Evolutionary conservation across 1,140 invertebrate species (phyloP).

Genomic region (Panagrolaimus sp.): DNA sequence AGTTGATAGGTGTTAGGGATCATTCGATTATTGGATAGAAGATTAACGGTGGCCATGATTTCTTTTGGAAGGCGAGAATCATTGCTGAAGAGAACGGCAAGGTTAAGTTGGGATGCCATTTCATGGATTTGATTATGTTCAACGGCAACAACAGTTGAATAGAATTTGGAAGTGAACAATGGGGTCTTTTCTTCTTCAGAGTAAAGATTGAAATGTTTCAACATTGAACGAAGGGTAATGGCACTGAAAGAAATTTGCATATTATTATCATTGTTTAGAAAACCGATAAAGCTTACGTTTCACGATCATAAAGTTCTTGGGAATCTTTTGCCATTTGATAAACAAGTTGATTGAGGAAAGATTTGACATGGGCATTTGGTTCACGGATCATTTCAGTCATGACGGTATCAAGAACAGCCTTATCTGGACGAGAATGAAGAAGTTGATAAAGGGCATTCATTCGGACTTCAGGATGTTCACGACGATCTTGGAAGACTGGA

Average conservation of each 20-base stretch:
- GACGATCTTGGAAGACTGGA: constrained; percentile 47
- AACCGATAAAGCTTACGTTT: neutral
- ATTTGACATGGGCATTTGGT: constrained; percentile 48
- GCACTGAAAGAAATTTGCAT: constrained; percentile 13
- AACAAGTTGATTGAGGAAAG: constrained; percentile 46
- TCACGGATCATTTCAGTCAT: constrained; percentile 43
- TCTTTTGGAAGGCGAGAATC: constrained; percentile 41
- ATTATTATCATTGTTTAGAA: neutral
- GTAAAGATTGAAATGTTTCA: constrained; percentile 21
- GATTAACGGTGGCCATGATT: constrained; percentile 28
- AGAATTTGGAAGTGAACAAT: constrained; percentile 11
- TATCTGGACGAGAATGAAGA: constrained; percentile 33
- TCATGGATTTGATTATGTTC: constrained; percentile 21
- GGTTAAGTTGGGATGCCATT: constrained; percentile 29
- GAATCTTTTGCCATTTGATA: neutral
- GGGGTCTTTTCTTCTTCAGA: constrained; percentile 9
- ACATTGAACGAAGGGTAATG: constrained; percentile 16
- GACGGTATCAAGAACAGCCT: constrained; percentile 39
- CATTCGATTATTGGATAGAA: constrained; percentile 38
- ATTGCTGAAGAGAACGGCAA: constrained; percentile 32
- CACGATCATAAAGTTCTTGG: neutral
- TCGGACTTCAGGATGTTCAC: constrained; percentile 49
- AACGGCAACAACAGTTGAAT: constrained; percentile 1
- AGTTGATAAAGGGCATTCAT: constrained; percentile 47
- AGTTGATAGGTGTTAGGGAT: constrained; percentile 31